Evolutionary conservation across 2,113 vertebrate species (phyloP), one percentile per base, ranked within the genome.

Genomic region (Actenoides hombroni): DNA sequence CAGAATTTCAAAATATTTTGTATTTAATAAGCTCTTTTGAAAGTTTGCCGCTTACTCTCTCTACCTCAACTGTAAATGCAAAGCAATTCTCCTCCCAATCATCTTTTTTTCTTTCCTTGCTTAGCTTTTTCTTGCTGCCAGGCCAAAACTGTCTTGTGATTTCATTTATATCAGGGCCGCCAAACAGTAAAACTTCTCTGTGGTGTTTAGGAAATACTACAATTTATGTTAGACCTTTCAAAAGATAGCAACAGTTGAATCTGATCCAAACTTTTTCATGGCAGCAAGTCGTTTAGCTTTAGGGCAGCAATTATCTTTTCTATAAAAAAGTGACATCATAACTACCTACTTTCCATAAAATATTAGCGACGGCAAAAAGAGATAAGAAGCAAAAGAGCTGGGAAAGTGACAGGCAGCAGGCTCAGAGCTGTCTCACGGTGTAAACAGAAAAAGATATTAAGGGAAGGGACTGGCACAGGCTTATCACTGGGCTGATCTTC

Each of bases 11-110:
- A 25, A 63, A 39, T 3, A 8, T 67, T 61, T 76, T 11, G 28
- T 42, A 12, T 73, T 84, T 54, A 73, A 59, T 19, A 64, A 53
- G 10, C 5, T 24, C 8, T 20, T 67, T 37, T 25, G 20, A 24
- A 67, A 51, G 8, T 67, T 73, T 51, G 18, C 20, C 5, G 3
- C 49, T 57, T 65, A 35, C 37, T 8, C 23, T 21, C 13, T 13
- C 29, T 44, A 11, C 13, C 28, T 51, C 16, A 42, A 16, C 10
- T 21, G 20, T 13, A 85, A 81, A 69, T 8, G 13, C 1, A 13
- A 87, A 65, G 16, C 14, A 6, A 2, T 81, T 51, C 31, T 63
- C 14, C 23, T 63, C 48, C 18, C 31, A 24, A 6, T 0, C 0
- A 44, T 2, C 2, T 18, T 60, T 35, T 69, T 44, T 67, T 31